These are phyloP conservation scores for Thinocorus orbignyianus DNA, from an alignment of 2,113 vertebrate species.

Conservation along the genomic window DNA sequence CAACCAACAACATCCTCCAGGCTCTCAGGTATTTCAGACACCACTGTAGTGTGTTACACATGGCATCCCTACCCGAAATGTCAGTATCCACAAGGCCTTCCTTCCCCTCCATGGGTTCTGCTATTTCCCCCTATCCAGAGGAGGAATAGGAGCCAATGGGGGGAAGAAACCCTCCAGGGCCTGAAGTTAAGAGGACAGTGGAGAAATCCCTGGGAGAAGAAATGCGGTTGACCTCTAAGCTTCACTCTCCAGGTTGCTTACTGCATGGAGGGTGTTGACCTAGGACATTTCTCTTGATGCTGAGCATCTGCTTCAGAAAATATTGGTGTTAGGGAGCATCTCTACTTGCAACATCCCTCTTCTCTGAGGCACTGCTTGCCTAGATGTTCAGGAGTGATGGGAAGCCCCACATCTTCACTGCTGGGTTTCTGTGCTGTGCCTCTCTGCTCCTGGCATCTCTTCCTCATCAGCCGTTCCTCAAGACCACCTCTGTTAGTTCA, in stretches of 20 bases:
- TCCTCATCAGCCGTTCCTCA: not conserved
- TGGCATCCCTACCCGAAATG: not conserved
- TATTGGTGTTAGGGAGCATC: not conserved
- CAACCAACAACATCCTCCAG: rapidly evolving
- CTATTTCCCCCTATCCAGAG: not conserved
- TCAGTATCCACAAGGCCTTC: not conserved
- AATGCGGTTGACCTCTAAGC: not conserved
- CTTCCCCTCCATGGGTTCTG: not conserved
- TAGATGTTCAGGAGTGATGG: not conserved
- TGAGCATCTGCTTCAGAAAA: not conserved
- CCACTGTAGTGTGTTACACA: not conserved
- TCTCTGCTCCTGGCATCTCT: not conserved
- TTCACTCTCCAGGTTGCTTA: not conserved
- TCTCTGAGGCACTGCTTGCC: not conserved
- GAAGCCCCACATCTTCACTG: not conserved
- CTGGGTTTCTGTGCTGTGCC: not conserved
- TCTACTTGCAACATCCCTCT: not conserved
- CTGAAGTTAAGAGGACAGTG: not conserved
- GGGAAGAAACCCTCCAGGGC: not conserved
- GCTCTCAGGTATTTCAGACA: not conserved
- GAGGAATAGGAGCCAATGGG: not conserved
- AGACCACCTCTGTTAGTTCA: not conserved
- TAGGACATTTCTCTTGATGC: not conserved
- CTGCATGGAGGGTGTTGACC: not conserved
- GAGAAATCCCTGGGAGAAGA: not conserved